Evolutionary conservation across 2,888 invertebrate species (phyloP).

Genomic region (Rhagonycha lutea): DNA sequence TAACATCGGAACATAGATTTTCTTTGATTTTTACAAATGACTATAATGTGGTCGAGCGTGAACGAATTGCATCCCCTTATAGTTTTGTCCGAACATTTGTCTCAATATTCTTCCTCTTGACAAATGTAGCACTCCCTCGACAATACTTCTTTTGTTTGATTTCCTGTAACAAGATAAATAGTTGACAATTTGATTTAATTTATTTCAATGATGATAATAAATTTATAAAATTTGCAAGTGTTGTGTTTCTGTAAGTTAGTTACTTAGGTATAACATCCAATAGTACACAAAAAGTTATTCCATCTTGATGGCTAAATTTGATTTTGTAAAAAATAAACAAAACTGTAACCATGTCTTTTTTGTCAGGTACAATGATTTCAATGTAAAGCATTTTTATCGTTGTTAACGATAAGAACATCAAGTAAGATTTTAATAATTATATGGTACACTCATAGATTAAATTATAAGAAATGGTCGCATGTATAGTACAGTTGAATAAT

Average conservation of each 20-base stretch:
- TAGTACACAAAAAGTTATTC: neutral
- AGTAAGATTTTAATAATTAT: neutral
- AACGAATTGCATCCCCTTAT: slow-evolving; percentile 36
- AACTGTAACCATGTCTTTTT: neutral
- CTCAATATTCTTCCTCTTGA: slow-evolving; percentile 36
- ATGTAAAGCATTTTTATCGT: neutral
- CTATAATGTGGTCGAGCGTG: slow-evolving; percentile 15
- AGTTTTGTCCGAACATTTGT: slow-evolving; percentile 33
- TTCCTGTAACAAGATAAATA: slow-evolving; percentile 20
- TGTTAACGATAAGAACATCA: neutral
- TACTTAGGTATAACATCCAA: neutral
- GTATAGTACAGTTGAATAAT: slow-evolving; percentile 42
- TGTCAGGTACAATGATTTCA: neutral
- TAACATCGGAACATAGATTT: slow-evolving; percentile 24
- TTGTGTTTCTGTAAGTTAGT: neutral
- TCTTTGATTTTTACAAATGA: slow-evolving; percentile 33
- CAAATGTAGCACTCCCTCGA: slow-evolving; percentile 35
- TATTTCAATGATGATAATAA: neutral
- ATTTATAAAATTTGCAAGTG: neutral
- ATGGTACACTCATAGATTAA: neutral
- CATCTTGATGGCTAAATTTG: neutral
- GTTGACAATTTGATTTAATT: slow-evolving; percentile 10
- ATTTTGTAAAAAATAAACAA: neutral
- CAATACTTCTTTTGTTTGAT: slow-evolving; percentile 10
- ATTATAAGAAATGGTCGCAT: slow-evolving; percentile 31